phyloP scores from a whole-genome alignment of 2,797 vertebrate species.

The Moxostoma hubbsi region DNA sequence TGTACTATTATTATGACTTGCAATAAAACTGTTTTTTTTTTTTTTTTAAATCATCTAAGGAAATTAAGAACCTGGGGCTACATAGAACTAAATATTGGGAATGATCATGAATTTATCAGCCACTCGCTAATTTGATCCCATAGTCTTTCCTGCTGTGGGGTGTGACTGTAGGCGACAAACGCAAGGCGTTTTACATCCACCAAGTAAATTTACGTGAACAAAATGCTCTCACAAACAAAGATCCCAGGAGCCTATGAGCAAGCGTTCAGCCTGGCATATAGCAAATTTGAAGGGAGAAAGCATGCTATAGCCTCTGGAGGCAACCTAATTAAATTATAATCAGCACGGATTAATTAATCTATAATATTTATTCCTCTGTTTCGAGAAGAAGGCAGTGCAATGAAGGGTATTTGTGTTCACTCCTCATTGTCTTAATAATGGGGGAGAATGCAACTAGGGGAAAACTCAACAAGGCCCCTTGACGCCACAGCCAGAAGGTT shows the following conservation, averaged over 20 bases:
- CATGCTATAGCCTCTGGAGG: conserved; percentile 83
- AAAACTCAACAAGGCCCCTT: conserved; percentile 91
- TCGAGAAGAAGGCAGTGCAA: conserved; percentile 85
- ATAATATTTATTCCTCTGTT: conserved; percentile 98
- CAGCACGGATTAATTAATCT: conserved; percentile 98
- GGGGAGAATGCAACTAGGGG: conserved; percentile 72
- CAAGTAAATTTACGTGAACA: conserved; percentile 75
- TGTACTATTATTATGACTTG: too few relatives aligned
- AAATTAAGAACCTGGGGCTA: conserved; percentile 37
- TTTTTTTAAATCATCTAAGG: neutral
- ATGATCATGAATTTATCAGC: conserved; percentile 28
- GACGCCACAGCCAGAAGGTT: conserved; percentile 98
- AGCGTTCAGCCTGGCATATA: conserved; percentile 59
- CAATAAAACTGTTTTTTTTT: neutral
- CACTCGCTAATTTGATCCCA: conserved; percentile 13
- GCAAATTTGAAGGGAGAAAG: conserved; percentile 71
- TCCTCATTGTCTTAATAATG: conserved; percentile 93
- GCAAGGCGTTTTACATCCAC: conserved; percentile 68
- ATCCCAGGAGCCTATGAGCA: conserved; percentile 36
- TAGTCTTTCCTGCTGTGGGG: conserved; percentile 36
- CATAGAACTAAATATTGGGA: conserved; percentile 9
- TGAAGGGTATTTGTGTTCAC: conserved; percentile 93
- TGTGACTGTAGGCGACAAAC: conserved; percentile 57
- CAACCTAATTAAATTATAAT: conserved; percentile 99
- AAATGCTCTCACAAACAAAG: conserved; percentile 69